Conservation (phyloP, 2,113 vertebrate species). For the Rattus rattus region DNA sequence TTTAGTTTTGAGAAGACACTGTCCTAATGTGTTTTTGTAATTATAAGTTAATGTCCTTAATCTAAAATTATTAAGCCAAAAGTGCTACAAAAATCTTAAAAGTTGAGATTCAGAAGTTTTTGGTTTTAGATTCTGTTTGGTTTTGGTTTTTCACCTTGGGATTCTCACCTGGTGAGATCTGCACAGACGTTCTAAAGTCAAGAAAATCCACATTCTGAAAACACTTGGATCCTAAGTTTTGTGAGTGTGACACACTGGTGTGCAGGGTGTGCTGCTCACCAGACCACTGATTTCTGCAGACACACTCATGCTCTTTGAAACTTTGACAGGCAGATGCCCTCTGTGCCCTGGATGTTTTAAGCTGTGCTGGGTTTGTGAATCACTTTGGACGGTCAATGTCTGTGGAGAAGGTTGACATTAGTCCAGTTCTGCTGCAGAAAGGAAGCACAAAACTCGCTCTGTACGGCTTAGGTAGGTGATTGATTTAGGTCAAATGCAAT, state of each 20-base stretch:
- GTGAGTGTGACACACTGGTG: not conserved
- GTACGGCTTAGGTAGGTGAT: conserved; percentile 94
- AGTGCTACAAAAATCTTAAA: not conserved
- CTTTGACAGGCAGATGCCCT: conserved; percentile 92
- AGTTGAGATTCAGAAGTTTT: not conserved
- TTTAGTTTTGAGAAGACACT: conserved; percentile 52
- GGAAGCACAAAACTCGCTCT: conserved; percentile 94
- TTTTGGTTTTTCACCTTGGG: not conserved
- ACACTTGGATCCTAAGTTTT: not conserved
- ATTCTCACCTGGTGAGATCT: not conserved
- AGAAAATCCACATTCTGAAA: not conserved
- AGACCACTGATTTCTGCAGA: not conserved
- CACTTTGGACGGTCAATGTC: conserved; percentile 96
- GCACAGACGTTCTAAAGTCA: not conserved
- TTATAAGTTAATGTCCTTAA: not conserved
- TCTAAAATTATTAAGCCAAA: not conserved
- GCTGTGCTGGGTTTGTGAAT: conserved; percentile 95
- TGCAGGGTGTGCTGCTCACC: not conserved
- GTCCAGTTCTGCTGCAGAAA: conserved; percentile 95
- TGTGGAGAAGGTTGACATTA: conserved; percentile 96
- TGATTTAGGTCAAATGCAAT: not conserved
- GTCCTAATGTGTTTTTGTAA: conserved; percentile 41
- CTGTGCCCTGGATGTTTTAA: conserved; percentile 95
- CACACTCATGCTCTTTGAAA: conserved; percentile 14
- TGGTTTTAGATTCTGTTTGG: not conserved